Evolutionary conservation across 2,888 invertebrate species (phyloP).

Genomic region (Steinernema carpocapsae): DNA sequence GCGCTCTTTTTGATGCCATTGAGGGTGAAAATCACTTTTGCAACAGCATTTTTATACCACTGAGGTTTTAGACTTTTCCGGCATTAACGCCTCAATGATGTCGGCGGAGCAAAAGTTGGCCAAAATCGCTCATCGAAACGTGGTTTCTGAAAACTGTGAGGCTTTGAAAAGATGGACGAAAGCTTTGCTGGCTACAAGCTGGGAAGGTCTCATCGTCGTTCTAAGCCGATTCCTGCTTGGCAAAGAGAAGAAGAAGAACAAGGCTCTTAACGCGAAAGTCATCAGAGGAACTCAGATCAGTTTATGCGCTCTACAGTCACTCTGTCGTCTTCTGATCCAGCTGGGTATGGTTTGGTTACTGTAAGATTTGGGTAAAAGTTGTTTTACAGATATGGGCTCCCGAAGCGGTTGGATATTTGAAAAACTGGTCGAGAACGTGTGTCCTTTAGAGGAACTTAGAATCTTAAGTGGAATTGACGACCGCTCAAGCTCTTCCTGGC

Average conservation of each 20-base stretch:
- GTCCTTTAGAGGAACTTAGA: constrained; percentile 75
- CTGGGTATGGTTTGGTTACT: neutral
- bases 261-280: constrained; percentile 2
- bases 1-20: constrained; percentile 20
- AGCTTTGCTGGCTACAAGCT: neutral
- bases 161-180: constrained; percentile 5
- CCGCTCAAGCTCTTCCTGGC: constrained; percentile 50
- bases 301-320: neutral
- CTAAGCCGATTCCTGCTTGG: constrained; percentile 12
- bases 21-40: neutral
- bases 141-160: neutral
- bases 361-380: too few relatives aligned
- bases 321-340: constrained; percentile 3
- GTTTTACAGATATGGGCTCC: constrained; percentile 79
- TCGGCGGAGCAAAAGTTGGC: constrained; percentile 51
- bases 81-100: constrained; percentile 47
- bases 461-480: constrained; percentile 54
- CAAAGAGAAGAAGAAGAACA: constrained; percentile 20
- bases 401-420: constrained; percentile 88
- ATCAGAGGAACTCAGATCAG: constrained; percentile 14
- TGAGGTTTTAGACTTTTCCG: constrained; percentile 47
- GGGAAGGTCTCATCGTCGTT: constrained; percentile 8
- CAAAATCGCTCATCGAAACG: constrained; percentile 43
- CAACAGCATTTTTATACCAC: neutral
- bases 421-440: constrained; percentile 85